Conservation (phyloP, 2,797 vertebrate genomes). For the Eulemur rubriventer region DNA sequence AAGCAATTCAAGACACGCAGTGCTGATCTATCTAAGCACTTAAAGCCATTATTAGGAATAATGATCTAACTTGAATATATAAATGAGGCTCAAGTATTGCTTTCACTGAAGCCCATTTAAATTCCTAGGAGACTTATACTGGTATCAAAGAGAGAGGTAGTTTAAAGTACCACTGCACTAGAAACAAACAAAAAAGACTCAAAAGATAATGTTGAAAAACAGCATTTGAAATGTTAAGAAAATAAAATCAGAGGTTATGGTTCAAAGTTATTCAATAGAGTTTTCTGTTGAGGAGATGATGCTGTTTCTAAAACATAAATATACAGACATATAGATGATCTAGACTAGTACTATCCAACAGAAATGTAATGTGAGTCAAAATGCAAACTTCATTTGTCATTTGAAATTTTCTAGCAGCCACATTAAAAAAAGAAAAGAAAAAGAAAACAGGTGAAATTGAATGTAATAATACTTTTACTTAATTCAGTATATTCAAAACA, state of each 20-base stretch:
- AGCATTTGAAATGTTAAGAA: constrained; percentile 78
- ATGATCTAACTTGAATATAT: constrained; percentile 81
- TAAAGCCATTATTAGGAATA: constrained; percentile 86
- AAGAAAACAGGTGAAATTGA: neutral
- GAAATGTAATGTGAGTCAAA: neutral
- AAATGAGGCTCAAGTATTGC: constrained; percentile 82
- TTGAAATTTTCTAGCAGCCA: neutral
- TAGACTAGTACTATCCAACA: neutral
- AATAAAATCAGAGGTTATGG: constrained; percentile 71
- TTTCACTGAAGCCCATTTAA: constrained; percentile 81
- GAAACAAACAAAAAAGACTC: constrained; percentile 47
- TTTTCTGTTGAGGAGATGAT: neutral
- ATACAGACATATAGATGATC: fast-evolving
- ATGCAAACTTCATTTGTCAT: neutral
- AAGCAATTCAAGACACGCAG: constrained; percentile 81
- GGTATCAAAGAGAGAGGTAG: constrained; percentile 78
- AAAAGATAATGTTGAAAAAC: constrained; percentile 76
- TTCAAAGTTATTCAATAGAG: constrained; percentile 44
- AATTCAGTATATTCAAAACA: neutral
- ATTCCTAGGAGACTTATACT: constrained; percentile 83
- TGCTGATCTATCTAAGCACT: constrained; percentile 84
- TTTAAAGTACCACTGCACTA: constrained; percentile 74
- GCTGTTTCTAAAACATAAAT: neutral
- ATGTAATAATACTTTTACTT: neutral
- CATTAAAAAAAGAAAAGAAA: neutral